Conservation (phyloP, 2,113 vertebrate species). For the Chroicocephalus ridibundus region DNA sequence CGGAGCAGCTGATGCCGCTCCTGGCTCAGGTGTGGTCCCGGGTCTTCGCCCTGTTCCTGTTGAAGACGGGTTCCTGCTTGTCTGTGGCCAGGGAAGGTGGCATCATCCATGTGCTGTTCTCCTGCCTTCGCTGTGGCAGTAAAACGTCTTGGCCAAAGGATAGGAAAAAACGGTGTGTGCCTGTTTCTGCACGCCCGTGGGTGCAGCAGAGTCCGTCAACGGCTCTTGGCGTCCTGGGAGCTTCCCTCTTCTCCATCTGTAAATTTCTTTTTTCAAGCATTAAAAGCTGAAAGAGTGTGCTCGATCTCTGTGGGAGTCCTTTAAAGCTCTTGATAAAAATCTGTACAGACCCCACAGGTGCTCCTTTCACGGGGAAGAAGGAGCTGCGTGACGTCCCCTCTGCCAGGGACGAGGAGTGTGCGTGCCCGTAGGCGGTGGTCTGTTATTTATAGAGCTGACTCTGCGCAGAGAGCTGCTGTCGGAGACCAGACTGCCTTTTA, state of each 20-base stretch:
- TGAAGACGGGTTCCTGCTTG: background rate
- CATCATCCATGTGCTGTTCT: background rate
- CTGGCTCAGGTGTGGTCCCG: background rate
- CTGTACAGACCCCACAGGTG: background rate
- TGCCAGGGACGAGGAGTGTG: background rate
- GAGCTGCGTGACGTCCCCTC: fast-evolving
- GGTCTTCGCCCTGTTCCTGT: fast-evolving
- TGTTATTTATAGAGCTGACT: background rate
- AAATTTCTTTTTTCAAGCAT: background rate
- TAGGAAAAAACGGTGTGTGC: fast-evolving
- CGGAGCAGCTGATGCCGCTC: background rate
- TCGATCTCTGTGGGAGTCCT: background rate
- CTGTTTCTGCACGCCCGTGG: background rate
- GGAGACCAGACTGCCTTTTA: background rate
- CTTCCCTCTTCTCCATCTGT: background rate
- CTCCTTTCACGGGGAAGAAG: background rate
- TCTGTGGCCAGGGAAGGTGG: background rate
- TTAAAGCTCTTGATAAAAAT: background rate
- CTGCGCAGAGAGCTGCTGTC: background rate
- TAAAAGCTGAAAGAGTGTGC: background rate
- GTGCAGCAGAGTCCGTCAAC: fast-evolving
- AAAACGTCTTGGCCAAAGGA: background rate
- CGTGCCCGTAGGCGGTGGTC: background rate
- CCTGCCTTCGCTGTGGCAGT: background rate
- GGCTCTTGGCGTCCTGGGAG: fast-evolving